A percentile compares a stretch with the other conserved stretches of the same genome.
phyloP scores from a whole-genome alignment of 2,888 invertebrate species.

The Caenorhabditis becei region DNA sequence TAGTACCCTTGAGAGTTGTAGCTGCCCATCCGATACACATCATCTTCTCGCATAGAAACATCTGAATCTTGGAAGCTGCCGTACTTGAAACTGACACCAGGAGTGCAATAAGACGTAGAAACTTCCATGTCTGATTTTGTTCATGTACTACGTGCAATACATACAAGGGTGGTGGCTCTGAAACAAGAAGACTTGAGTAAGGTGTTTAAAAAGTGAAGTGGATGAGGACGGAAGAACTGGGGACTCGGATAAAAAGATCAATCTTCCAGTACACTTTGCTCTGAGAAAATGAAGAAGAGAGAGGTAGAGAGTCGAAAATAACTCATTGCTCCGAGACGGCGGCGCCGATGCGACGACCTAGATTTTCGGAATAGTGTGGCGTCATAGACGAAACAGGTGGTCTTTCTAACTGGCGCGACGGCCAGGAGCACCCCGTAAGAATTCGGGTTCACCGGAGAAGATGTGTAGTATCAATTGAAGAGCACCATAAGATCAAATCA shows the following conservation, averaged over 20 bases:
- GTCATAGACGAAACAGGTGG: constrained; percentile 40
- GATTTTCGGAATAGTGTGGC: constrained; percentile 42
- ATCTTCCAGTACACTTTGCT: constrained; percentile 12
- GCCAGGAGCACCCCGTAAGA: not conserved
- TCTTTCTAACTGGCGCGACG: constrained; percentile 8
- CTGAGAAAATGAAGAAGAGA: constrained; percentile 4
- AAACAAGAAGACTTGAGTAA: constrained; percentile 12
- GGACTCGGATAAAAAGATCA: constrained; percentile 23
- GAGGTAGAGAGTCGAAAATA: constrained; percentile 29
- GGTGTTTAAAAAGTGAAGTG: constrained; percentile 6
- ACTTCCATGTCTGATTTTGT: constrained; percentile 54
- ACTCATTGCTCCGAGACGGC: constrained; percentile 21
- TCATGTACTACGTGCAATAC: constrained; percentile 59
- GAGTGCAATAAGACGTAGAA: constrained; percentile 61
- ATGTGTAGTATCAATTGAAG: not conserved
- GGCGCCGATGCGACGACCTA: constrained; percentile 21
- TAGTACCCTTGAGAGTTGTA: constrained; percentile 58
- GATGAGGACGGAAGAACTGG: constrained; percentile 18
- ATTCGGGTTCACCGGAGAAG: constrained; percentile 8
- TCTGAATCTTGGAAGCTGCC: constrained; percentile 60
- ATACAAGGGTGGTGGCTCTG: constrained; percentile 58
- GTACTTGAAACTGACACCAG: constrained; percentile 60
- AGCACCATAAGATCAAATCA: constrained; percentile 2
- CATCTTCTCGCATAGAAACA: constrained; percentile 54
- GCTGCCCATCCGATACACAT: constrained; percentile 54